These are phyloP conservation scores for Synanceia verrucosa DNA, from an alignment of 2,797 vertebrate species.

Conservation along the genomic window DNA sequence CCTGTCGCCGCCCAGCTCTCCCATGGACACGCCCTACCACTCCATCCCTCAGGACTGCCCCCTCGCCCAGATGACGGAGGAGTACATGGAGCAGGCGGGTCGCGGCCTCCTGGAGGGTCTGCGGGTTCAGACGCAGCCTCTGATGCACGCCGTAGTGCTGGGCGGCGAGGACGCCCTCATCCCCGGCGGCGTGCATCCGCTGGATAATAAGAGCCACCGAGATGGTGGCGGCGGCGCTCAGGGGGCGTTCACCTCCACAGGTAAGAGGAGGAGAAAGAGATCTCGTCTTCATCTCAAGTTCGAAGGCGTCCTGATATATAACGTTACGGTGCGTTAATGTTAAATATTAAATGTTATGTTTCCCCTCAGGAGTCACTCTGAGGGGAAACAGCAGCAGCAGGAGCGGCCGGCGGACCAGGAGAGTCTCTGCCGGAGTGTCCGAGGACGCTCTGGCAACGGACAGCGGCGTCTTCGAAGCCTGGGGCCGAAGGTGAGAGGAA, in stretches of 20 bases:
- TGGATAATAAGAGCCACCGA: slow-evolving; percentile 84
- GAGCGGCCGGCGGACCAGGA: slow-evolving; percentile 88
- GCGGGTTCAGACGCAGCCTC: slow-evolving; percentile 79
- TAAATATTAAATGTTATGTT: too few species aligned
- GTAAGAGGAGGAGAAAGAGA: slow-evolving; percentile 40
- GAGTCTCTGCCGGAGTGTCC: slow-evolving; percentile 91
- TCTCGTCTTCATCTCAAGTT: neutral
- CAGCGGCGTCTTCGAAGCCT: slow-evolving; percentile 97
- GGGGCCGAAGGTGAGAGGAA: slow-evolving; percentile 89
- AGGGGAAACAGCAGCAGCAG: slow-evolving; percentile 89
- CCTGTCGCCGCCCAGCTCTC: slow-evolving; percentile 94
- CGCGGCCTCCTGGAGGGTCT: slow-evolving; percentile 89
- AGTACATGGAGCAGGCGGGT: slow-evolving; percentile 91
- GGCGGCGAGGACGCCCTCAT: slow-evolving; percentile 77
- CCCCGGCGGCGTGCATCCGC: slow-evolving; percentile 59
- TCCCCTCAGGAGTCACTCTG: slow-evolving; percentile 87
- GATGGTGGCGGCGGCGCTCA: slow-evolving; percentile 81
- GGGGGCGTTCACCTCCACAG: slow-evolving; percentile 75
- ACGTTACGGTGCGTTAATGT: too few species aligned
- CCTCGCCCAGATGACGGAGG: slow-evolving; percentile 90
- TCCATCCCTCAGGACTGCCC: slow-evolving; percentile 91
- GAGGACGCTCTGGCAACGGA: slow-evolving; percentile 97
- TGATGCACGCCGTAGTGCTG: slow-evolving; percentile 58
- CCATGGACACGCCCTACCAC: slow-evolving; percentile 94
- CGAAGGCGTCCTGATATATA: neutral